Evolutionary conservation across 2,113 vertebrate genomes (phyloP), one percentile per base, ranked within the genome.

Genomic region (Euleptes europaea): DNA sequence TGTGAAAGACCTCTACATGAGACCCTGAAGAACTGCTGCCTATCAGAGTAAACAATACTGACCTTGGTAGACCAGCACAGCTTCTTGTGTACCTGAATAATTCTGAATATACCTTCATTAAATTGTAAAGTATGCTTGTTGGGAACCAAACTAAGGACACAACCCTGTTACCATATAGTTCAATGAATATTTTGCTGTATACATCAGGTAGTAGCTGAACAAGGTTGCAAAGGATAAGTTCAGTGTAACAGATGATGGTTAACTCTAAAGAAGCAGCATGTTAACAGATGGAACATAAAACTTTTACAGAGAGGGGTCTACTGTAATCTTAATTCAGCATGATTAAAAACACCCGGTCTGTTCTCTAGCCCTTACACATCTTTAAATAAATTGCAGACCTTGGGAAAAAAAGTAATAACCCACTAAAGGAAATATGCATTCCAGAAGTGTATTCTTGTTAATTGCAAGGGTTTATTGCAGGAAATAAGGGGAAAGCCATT

Each of bases 401-500:
- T 82, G 88, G 89, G 90, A 92, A 82, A 88, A 93, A 88, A 74
- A 83, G 80, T 3, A 2, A 89, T 76, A 80, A 90, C 49, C 14
- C 11, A 81, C 23, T 51, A 82, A 92, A 82, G 91, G 86, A 90
- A 78, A 40, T 70, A 7, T 84, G 85, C 83, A 90, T 81, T 91
- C 92, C 78, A 85, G 84, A 90, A 82, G 23, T 23, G 3, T 78
- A 33, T 54, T 73, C 40, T 66, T 92, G 63, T 91, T 94, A 92
- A 91, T 85, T 79, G 72, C 88, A 93, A 69, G 84, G 67, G 84
- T 35, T 76, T 88, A n/a, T 86, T 84, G 71, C 89, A 94, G 91
- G 86, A 92, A 93, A 90, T 77, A 88, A 88, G 88, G 91, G 76
- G 88, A 86, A 89, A 93, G 86, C 76, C 31, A 67, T 42, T 91